Percentiles rank a stretch among this genome's conserved stretches.
Conservation (phyloP, 2,888 invertebrate genomes). For the Cyaniris semiargus region DNA sequence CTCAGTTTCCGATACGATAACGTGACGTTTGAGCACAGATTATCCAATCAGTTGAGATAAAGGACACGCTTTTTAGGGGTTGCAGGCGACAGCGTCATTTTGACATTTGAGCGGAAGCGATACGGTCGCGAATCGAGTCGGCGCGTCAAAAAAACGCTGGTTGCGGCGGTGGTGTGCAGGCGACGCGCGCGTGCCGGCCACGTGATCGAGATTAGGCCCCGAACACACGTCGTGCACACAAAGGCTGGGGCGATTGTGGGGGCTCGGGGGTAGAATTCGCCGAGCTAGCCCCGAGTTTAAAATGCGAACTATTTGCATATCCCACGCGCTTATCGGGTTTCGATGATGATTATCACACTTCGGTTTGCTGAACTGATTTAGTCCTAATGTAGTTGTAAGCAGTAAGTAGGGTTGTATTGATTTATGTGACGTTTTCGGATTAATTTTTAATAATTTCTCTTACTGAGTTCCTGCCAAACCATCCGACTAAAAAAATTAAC, state of each 20-base stretch:
- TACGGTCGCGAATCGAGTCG: conserved; percentile 47
- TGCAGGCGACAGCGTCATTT: conserved; percentile 51
- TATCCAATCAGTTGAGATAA: conserved; percentile 81
- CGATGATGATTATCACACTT: conserved; percentile 40
- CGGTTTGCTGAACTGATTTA: conserved; percentile 7
- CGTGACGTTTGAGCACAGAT: conserved; percentile 78
- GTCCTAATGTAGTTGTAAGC: neutral
- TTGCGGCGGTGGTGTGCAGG: conserved; percentile 67
- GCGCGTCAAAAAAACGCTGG: conserved; percentile 42
- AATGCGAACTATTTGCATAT: conserved; percentile 78
- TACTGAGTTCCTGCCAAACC: too few relatives aligned
- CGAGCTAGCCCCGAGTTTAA: conserved; percentile 77
- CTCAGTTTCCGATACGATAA: conserved; percentile 79
- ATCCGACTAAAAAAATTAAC: too few relatives aligned
- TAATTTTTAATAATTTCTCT: neutral
- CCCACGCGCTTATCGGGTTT: conserved; percentile 58
- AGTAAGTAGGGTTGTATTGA: neutral
- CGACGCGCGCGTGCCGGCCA: conserved; percentile 67
- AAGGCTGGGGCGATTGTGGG: conserved; percentile 68
- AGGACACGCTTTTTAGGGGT: conserved; percentile 72
- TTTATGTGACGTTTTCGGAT: neutral
- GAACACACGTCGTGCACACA: conserved; percentile 74
- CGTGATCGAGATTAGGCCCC: conserved; percentile 74
- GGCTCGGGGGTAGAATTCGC: conserved; percentile 71
- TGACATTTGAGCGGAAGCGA: conserved; percentile 47